Evolutionary conservation across 2,797 vertebrate species (phyloP).

Genomic region (Gobio occitaniae): DNA sequence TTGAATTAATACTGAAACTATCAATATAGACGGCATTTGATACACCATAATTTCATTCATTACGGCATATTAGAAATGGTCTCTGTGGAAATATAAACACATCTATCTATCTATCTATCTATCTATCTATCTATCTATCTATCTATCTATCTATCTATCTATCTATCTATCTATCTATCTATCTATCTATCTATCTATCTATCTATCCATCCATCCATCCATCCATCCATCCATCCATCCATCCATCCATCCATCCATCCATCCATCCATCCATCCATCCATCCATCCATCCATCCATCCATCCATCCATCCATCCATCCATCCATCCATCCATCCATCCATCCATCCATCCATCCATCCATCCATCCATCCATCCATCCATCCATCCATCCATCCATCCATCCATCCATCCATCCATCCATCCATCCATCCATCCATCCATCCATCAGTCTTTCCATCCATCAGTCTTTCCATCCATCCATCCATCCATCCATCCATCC

Average conservation of each 20-base stretch:
- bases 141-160: background rate
- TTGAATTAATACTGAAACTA: slow-evolving; percentile 24
- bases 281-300: background rate
- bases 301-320: background rate
- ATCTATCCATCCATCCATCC: background rate
- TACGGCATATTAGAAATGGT: background rate
- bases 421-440: no score
- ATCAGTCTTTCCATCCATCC: no score
- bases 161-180: slow-evolving; percentile 47
- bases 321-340: background rate
- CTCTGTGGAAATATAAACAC: background rate
- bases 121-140: background rate
- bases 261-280: rapidly evolving
- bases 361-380: background rate
- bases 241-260: background rate
- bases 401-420: no score
- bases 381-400: no score
- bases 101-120: background rate
- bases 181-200: slow-evolving; percentile 31
- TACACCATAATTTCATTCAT: slow-evolving; percentile 14
- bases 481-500: no score
- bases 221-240: background rate
- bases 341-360: background rate
- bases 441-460: no score
- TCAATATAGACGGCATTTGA: background rate